Base-by-base conservation (phyloP, 2,113 vertebrate species). In the Candoia aspera region DNA sequence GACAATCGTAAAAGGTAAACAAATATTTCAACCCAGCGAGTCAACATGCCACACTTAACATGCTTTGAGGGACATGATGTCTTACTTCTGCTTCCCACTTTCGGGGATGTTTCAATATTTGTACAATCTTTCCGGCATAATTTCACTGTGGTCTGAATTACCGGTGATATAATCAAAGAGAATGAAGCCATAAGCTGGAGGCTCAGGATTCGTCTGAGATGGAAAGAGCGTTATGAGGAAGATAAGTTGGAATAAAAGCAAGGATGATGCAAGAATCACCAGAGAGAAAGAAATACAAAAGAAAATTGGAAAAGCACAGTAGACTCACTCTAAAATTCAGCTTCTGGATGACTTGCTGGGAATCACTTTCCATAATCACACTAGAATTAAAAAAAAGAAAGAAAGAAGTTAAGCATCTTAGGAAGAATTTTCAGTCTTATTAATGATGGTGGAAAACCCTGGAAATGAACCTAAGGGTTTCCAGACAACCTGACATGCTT, bases 351-450 rank as follows among this genome's bases (percentile, higher is more conserved):
- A 99, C 98, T 96, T 98, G 98, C 94, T 99, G 98, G 0, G 98
- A 98, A 93, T 99, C 98, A 19, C 98, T 98, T 96, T 99, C 99
- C 97, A 99, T 95, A 94, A 99, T 99, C 91, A 99, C 98, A 24
- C 99, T 99, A 86, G 0, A 79, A 89, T 62, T 60, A 19, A 0
- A 92, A 92, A 92, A 33, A 55, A 91, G 58, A 24, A 42, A 90
- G 23, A 88, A 53, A 60, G 6, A 15, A 55, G n/a, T 53, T 3
- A 17, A 89, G 79, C 49, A 42, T 19, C 84, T 62, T 10, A 8
- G 37, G 15, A 58, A 29, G 55, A 53, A 53, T 85, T 26, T 13
- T 23, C 49, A 86, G 26, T 86, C 29, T 86, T 86, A 13, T 10
- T 86, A 57, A 86, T 86, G 8, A 21, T 0, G 17, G 33, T 42